Evolutionary conservation across 53 echinoderm and acorn worm genomes (phyloP), one percentile per base, ranked within the genome.

Genomic region (Arbacia lixula): DNA sequence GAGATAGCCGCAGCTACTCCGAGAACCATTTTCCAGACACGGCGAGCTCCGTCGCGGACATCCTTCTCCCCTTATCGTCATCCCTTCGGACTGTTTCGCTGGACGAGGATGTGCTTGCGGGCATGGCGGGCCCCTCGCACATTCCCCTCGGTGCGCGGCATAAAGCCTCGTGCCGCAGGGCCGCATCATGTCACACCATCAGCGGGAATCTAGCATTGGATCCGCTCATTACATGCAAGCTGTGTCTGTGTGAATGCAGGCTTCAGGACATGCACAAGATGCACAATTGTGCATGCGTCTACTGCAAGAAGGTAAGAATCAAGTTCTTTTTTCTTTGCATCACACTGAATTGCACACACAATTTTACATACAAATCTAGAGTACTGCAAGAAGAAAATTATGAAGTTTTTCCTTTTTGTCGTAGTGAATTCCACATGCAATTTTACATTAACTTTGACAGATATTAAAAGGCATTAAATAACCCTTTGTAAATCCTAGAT

Each of bases 171-270:
- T 81, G 82, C 17, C 9, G 34, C 5, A 22, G 62, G 9, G 82
- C 40, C 11, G 40, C 82, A 17, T 81, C 82, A 0, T 81, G 82
- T 32, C 62, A 89, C 64, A 88, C 92, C 20, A 89, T 95, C 62
- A 91, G 91, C 30, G 93, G 93, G 12, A 93, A 96, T 36, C 87
- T 96, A 11, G 91, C 96, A 0, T 72, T 96, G 55, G 96, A 93
- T 14, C 96, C 96, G 1, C 50, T 86, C 37, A 96, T 96, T 53
- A 91, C 91, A 14, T 96, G 96, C 61, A 96, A 93, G 46, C 91
- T 96, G 16, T 96, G 96, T 71, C 88, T 93, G 29, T 86, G 83
- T 52, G 96, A 96, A 71, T 93, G 93, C 22, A 64, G 88, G 5
- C 81, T 93, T 54, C 87, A 84, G 20, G 93, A 93, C 21, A 87